Evolutionary conservation across 1,140 invertebrate genomes (phyloP), one percentile per base, ranked within the genome.

Genomic region (Grapholita molesta): DNA sequence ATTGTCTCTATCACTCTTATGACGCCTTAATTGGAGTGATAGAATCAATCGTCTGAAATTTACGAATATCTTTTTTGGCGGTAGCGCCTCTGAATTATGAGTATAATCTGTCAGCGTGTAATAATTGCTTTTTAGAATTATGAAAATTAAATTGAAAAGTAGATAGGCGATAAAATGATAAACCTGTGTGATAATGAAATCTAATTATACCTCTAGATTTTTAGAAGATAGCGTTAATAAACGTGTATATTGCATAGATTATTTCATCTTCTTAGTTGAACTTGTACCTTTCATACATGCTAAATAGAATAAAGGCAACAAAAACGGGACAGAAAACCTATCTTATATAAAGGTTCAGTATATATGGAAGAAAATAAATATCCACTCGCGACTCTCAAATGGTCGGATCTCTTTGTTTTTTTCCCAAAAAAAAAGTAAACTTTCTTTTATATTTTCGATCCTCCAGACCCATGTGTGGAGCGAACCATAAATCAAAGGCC

Each of bases 381-480:
- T 74, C 76, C 70, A 75, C 72, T 68, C 71, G 30, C 67, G 73
- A 67, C 72, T 72, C 75, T 76, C 69, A 71, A 77, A 75, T 70
- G 69, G 67, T 53, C 70, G 72, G 72, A 77, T 73, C 64, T 77
- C 75, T 79, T 86, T 83, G 77, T 84, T 81, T 83, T 79, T 81
- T 73, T 67, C 71, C n/a, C n/a, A n/a, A n/a, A 28, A 68, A 81
- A 80, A 82, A 83, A 79, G 55, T 79, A 84, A 85, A 80, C 79
- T 82, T 84, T 77, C 77, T 78, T 86, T 86, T 80, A 82, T 84
- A 84, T 85, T 80, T 86, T 87, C 80, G 84, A 81, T 81, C 84
- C 81, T 76, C 80, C 73, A 68, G 79, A 74, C 82, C 79, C 84
- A 86, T 83, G 81, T 88, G 86, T 83, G 78, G 79, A 82, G 75